Evolutionary conservation across 2,888 invertebrate species (phyloP).

Genomic region (Callinectes sapidus): DNA sequence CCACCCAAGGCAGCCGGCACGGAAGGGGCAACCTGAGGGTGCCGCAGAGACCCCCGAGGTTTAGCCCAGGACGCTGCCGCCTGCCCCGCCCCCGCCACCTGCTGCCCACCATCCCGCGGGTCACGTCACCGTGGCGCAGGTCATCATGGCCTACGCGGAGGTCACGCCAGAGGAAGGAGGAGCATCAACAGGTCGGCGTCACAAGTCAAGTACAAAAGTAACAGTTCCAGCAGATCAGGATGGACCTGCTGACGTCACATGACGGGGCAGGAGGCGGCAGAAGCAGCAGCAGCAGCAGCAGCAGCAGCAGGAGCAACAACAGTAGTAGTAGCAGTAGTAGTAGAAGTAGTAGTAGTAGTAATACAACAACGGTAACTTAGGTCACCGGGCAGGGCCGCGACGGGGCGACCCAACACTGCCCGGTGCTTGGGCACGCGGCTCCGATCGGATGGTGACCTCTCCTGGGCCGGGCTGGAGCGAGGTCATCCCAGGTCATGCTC

Average conservation of each 20-base stretch:
- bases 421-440: conserved; percentile 39
- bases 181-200: conserved; percentile 33
- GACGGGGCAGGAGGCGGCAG: conserved; percentile 4
- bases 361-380: conserved; percentile 16
- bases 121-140: conserved; percentile 32
- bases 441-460: conserved; percentile 34
- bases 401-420: conserved; percentile 49
- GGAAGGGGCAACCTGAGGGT: conserved; percentile 48
- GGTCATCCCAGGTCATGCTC: conserved; percentile 61
- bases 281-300: conserved; percentile 8
- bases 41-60: conserved; percentile 41
- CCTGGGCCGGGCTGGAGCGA: conserved; percentile 44
- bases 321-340: not conserved
- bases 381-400: conserved; percentile 55
- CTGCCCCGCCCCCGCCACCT: conserved; percentile 44
- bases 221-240: not conserved
- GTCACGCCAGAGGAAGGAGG: conserved; percentile 18
- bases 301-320: not conserved
- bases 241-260: conserved; percentile 41
- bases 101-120: conserved; percentile 4
- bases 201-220: conserved; percentile 18
- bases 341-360: not conserved
- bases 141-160: not conserved
- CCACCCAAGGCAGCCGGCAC: not conserved
- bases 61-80: conserved; percentile 34